Base-by-base conservation (phyloP, 2,797 vertebrate species). In the Sebastes trivittatus region DNA sequence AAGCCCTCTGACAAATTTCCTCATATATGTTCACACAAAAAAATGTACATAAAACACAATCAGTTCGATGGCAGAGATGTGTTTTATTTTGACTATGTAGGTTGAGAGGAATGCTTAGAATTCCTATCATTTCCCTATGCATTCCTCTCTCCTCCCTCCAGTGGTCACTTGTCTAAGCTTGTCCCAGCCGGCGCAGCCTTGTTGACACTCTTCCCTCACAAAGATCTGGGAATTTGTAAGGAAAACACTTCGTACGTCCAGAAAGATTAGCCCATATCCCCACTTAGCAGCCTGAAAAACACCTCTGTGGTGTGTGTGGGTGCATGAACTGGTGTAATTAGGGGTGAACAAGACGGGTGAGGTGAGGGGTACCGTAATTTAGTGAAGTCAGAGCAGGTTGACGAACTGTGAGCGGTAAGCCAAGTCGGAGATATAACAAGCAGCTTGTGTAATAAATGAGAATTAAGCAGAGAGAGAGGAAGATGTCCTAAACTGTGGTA, bases 161-260 rank as follows among this genome's bases (percentile, higher is more conserved):
- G 36, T 81, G 85, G 91, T 94, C 91, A 91, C 94, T 93, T 94
- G 95, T 93, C 92, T 83, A 77, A 93, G 93, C 94, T 89, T 95
- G 94, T 82, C 94, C 87, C 83, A 91, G 87, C 71, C 77, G 5
- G 85, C 46, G 3, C 71, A 85, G 85, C 88, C 76, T 88, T 94
- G 92, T 94, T 93, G 91, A 95, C 89, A 89, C 81, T 78, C 90
- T 85, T 82, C 78, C 52, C 82, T 72, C 27, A 20, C 78, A 13
- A 42, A 86, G 84, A 91, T 91, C 78, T 88, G 86, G 84, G 92
- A 92, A 92, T 93, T 93, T 91, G 86, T 84, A 85, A 76, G 81
- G 73, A 90, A 92, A 92, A 91, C 88, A 91, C 63, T 71, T 18
- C 2, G 5, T 77, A 80, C 75, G 73, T 93, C 82, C 75, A 84